Base-by-base conservation (phyloP, 2,113 vertebrate species). In the Machaerirhynchus nigripectus region DNA sequence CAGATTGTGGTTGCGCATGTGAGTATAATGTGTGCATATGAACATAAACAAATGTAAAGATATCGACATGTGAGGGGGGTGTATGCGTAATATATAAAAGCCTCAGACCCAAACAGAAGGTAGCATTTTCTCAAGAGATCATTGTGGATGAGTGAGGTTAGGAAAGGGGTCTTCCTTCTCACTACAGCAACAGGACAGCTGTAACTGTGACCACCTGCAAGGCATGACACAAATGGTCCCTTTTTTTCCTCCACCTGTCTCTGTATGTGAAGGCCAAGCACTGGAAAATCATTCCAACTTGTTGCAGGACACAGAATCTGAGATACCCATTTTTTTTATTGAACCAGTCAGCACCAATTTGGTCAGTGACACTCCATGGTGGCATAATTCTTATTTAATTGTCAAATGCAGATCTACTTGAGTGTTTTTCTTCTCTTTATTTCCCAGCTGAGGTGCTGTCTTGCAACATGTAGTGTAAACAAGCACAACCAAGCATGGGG, bases 31-130 rank as follows among this genome's bases (percentile, higher is more conserved):
- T 31, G 11, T 35, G 8, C 17, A 2, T 11, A 18, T 47, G 27
- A 76, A 56, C 5, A 46, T 15, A 31, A 19, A 56, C 33, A 88
- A 82, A 47, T 17, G 3, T 30, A 39, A 83, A 82, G 12, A 31
- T 28, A 14, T 1, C 0, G 0, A 15, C 17, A 20, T 30, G 2
- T 35, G 55, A 56, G 6, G 3, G 3, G 6, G 1, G 0, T 56
- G 5, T 71, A 30, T 7, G 6, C 17, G n/a, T 11, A 17, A 31
- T 33, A 55, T 2, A 68, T n/a, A 39, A 63, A 84, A 59, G 17
- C 35, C 26, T 67, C 30, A 82, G 35, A 68, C 9, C 5, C 9
- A 55, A 12, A 8, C 6, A 2, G 1, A 75, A 90, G 23, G 37
- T n/a, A 49, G 2, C 6, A 26, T 78, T 89, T 93, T 61, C 35